Evolutionary conservation across 2,888 invertebrate species (phyloP), one percentile per base, ranked within the genome.

Genomic region (Drosophila gaucha): DNA sequence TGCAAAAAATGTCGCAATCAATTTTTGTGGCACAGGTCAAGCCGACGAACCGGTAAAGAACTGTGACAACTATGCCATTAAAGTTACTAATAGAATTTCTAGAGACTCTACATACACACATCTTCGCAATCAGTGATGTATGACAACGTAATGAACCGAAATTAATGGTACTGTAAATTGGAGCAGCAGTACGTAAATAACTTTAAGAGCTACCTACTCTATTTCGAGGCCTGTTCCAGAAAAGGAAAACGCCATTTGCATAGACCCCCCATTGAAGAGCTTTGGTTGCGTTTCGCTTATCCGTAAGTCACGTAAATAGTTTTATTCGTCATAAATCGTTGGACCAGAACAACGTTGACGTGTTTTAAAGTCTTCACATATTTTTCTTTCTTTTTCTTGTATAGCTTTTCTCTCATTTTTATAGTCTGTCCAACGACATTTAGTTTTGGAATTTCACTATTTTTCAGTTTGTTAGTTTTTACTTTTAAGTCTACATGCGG

Each of bases 281-380:
- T 77, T 41, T 36, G 47, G 44, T 56, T 78, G 66, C 58, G 57
- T 51, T 49, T 60, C 56, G 57, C 55, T 56, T 55, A 58, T 36
- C 47, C 52, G 86, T 75, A 75, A 89, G 86, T 88, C 84, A 86
- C 89, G 83, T 85, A 74, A 76, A 83, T 70, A 73, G 54, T 76
- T 88, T 67, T 68, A 69, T 89, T 83, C 83, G 83, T 82, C 76
- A 78, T 80, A 89, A 86, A 86, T 84, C 87, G 60, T 88, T 89
- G 78, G 89, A 88, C 89, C 89, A 87, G 89, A 89, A 86, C 86
- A 59, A 52, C 60, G 74, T 84, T 78, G 89, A 78, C 74, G 84
- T 69, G 63, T 69, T 77, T 67, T 77, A 20, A 35, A 63, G 60
- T 54, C 59, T 76, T 64, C 33, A 33, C 30, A 28, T 28, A 38